Percentiles rank a stretch among this genome's conserved stretches.
Evolutionary conservation across 2,113 vertebrate species (phyloP).

Genomic region (Gobiocypris rarus): DNA sequence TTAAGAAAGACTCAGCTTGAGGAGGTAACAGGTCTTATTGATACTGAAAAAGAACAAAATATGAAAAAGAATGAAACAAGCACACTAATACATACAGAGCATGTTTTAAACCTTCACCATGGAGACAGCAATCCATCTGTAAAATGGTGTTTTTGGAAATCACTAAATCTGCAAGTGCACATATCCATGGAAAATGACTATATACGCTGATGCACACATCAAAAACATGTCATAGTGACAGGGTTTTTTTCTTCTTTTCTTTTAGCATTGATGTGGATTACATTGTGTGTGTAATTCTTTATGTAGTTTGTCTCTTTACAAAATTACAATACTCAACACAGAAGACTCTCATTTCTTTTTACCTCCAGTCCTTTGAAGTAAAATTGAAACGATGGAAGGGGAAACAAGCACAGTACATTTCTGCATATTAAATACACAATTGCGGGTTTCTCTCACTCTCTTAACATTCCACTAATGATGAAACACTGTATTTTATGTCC

Average conservation of each 20-base stretch:
- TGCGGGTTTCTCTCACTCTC: not conserved
- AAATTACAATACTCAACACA: slow-evolving; percentile 26
- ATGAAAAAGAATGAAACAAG: slow-evolving; percentile 42
- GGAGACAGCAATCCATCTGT: slow-evolving; percentile 72
- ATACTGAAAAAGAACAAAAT: too few species aligned
- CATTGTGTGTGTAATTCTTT: slow-evolving; percentile 11
- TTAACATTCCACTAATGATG: not conserved
- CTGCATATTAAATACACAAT: slow-evolving; percentile 7
- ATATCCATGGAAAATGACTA: slow-evolving; percentile 61
- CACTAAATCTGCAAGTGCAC: slow-evolving; percentile 59
- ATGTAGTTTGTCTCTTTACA: not conserved
- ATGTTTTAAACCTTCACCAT: slow-evolving; percentile 70
- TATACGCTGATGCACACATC: slow-evolving; percentile 3
- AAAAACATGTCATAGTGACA: not conserved
- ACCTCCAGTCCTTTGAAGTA: slow-evolving; percentile 64
- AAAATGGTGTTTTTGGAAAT: slow-evolving; percentile 66
- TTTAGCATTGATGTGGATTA: not conserved
- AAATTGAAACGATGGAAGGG: slow-evolving; percentile 36
- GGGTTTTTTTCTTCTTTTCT: not conserved
- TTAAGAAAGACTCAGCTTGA: slow-evolving; percentile 46
- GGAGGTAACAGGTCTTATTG: slow-evolving; percentile 41
- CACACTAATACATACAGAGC: slow-evolving; percentile 57
- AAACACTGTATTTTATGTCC: not conserved
- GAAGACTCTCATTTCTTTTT: slow-evolving; percentile 54
- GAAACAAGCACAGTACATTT: slow-evolving; percentile 5